Evolutionary conservation across 2,888 invertebrate species (phyloP), one percentile per base, ranked within the genome.

Genomic region (Lycophotia porphyrea): DNA sequence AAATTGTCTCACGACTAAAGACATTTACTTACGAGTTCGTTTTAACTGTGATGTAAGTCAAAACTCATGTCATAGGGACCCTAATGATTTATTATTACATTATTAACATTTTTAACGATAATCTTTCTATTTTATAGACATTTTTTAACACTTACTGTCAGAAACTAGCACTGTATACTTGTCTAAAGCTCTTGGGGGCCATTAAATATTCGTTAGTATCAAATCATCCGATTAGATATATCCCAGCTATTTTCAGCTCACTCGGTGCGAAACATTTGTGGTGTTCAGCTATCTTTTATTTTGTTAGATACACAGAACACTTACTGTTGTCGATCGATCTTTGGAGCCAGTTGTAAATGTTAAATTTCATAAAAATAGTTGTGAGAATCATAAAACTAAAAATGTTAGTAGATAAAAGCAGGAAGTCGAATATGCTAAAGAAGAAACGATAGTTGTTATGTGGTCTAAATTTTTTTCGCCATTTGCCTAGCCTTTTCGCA

Each of bases 161-260:
- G 34, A 55, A 55, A 72, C 42, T 49, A 24, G 21, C 15, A 47
- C 31, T 27, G 13, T 42, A 18, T 64, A 39, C 15, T 18, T 15
- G n/a, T 18, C 55, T 7, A 18, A 18, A 15, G 27, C 55, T 18
- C 36, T 49, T 24, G 27, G 13, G 2, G 13, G 27, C 34, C 80
- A 64, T 77, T 73, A 72, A 77, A 72, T 80, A 72, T 80, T 77
- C 73, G 80, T 80, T 80, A 80, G 55, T 36, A 72, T 47, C 21
- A 64, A 47, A 71, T 63, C 71, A 55, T 47, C 13, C 52, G 79
- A 52, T 71, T 27, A 79, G 72, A 34, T 69, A 60, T 27, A 34
- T 5, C 24, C 3, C n/a, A 58, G 34, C 49, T 78, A 78, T 76
- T 78, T 34, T 39, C 5, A 49, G 42, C 39, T 39, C 15, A 69